phyloP scores from a whole-genome alignment of 2,797 vertebrate genomes.

The Fringilla coelebs region DNA sequence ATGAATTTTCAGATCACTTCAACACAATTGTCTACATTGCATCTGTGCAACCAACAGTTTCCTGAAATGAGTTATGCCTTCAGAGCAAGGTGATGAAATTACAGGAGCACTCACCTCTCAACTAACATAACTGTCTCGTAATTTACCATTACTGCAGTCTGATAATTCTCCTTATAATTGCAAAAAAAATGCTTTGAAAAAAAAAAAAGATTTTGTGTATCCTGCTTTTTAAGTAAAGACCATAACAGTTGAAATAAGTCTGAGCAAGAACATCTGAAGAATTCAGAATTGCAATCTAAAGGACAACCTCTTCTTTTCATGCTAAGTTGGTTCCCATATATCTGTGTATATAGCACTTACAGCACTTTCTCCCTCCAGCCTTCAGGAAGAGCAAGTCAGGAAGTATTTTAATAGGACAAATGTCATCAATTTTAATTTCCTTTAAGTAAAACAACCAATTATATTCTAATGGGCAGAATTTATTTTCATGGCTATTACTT shows the following conservation, averaged over 20 bases:
- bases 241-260: background rate
- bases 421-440: background rate
- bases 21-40: background rate
- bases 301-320: background rate
- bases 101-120: background rate
- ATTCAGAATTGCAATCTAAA: background rate
- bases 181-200: background rate
- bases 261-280: background rate
- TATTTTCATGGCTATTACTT: background rate
- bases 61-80: background rate
- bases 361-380: background rate
- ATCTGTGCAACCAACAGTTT: background rate
- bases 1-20: constrained; percentile 40
- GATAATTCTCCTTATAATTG: background rate
- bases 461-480: background rate
- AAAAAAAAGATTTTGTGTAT: background rate
- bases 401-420: background rate
- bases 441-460: background rate
- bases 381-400: background rate
- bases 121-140: background rate
- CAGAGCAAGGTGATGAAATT: background rate
- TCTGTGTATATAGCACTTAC: background rate
- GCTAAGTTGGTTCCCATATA: background rate
- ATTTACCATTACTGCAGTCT: background rate
- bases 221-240: background rate